These are phyloP conservation scores for Harpagifer antarcticus DNA, from an alignment of 2,797 vertebrate species.

Conservation along the genomic window DNA sequence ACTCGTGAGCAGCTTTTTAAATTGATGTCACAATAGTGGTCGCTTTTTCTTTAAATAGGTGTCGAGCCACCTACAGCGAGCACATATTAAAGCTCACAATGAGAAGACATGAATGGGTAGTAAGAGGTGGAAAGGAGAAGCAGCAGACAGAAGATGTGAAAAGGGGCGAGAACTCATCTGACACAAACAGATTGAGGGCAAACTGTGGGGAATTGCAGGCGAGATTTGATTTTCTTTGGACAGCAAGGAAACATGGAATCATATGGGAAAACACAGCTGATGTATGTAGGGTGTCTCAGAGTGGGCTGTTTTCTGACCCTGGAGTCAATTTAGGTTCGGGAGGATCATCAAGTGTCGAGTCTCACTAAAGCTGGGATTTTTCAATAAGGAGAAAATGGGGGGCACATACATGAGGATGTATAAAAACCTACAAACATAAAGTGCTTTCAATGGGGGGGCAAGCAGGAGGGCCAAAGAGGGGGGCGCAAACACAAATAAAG, in stretches of 20 bases:
- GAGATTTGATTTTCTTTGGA: conserved; percentile 58
- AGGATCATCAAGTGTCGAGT: conserved; percentile 7
- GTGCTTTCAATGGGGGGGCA: conserved; percentile 70
- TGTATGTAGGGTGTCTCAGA: neutral
- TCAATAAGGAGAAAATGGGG: neutral
- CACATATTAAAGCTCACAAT: conserved; percentile 38
- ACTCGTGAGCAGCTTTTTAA: conserved; percentile 31
- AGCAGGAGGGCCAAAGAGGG: neutral
- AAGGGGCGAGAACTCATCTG: conserved; percentile 39
- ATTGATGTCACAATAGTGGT: conserved; percentile 57
- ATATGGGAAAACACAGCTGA: conserved; percentile 17
- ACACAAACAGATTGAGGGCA: conserved; percentile 70
- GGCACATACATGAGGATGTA: neutral
- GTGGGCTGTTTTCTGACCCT: neutral
- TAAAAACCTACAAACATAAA: conserved; percentile 67
- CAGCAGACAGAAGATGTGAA: conserved; percentile 31
- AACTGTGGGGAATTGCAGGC: conserved; percentile 37
- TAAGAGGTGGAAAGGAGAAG: conserved; percentile 25
- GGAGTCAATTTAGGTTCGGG: conserved; percentile 17
- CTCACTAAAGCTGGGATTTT: neutral
- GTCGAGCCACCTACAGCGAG: conserved; percentile 31
- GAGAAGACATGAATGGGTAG: conserved; percentile 44
- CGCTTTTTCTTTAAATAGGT: conserved; percentile 21
- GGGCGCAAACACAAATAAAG: conserved; percentile 18
- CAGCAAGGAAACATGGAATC: conserved; percentile 31